These are phyloP conservation scores for Lottia scabra DNA, from an alignment of 2,888 invertebrate species.

Conservation along the genomic window DNA sequence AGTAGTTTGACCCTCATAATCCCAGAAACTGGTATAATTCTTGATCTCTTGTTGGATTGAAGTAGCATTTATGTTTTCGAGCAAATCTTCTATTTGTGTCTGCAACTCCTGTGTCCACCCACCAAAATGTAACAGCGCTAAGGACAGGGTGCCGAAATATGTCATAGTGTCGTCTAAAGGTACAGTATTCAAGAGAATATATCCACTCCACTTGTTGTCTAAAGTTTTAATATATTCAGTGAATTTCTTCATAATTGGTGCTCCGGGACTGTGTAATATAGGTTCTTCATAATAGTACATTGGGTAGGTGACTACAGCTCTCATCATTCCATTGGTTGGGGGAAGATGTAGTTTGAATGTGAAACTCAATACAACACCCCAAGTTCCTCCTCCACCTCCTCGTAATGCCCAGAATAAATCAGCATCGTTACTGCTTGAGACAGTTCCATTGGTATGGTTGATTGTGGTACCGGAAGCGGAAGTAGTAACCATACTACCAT, in stretches of 20 bases:
- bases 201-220: background rate
- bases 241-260: background rate
- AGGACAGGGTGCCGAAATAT: background rate
- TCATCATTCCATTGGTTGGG: slow-evolving; percentile 9
- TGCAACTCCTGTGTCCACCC: background rate
- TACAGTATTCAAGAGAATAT: background rate
- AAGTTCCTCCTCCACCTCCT: slow-evolving; percentile 39
- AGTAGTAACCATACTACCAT: slow-evolving; percentile 15
- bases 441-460: slow-evolving; percentile 11
- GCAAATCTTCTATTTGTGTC: background rate
- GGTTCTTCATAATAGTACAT: background rate
- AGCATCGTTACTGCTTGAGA: slow-evolving; percentile 13
- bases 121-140: background rate
- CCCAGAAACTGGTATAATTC: slow-evolving; percentile 9
- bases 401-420: slow-evolving; percentile 42
- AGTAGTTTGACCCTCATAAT: background rate
- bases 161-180: background rate
- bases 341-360: slow-evolving; percentile 33
- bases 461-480: slow-evolving; percentile 16
- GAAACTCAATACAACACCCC: slow-evolving; percentile 34
- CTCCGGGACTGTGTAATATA: background rate
- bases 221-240: background rate
- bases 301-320: background rate
- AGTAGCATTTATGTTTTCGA: background rate
- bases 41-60: background rate